Percentiles rank a stretch among this genome's conserved stretches.
phyloP scores from a whole-genome alignment of 2,888 invertebrate species.

The Platerodrilus igneus region DNA sequence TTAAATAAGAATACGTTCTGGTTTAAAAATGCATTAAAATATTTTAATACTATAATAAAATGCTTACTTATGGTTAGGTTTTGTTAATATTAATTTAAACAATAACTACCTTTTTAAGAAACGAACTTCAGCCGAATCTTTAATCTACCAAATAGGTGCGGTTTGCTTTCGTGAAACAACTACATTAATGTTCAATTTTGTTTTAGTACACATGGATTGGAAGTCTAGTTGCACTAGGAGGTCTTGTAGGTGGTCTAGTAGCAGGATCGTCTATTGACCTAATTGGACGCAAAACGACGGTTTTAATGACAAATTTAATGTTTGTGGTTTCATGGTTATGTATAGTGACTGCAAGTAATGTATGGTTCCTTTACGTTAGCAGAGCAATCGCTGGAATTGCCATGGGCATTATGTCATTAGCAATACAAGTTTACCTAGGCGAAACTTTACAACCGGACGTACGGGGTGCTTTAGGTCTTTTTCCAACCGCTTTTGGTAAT shows the following conservation, averaged over 20 bases:
- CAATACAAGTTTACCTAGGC: slow-evolving; percentile 87
- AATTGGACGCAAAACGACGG: slow-evolving; percentile 75
- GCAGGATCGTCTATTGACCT: slow-evolving; percentile 84
- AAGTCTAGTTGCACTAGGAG: slow-evolving; percentile 82
- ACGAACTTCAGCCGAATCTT: too few relatives aligned
- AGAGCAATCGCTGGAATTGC: slow-evolving; percentile 81
- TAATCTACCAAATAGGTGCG: too few relatives aligned
- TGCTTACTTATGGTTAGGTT: too few relatives aligned
- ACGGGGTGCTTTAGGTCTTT: slow-evolving; percentile 80
- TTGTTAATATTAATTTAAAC: too few relatives aligned
- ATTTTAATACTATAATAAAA: too few relatives aligned
- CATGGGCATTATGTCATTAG: slow-evolving; percentile 80
- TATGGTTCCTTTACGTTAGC: slow-evolving; percentile 74
- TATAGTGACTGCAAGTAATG: slow-evolving; percentile 70
- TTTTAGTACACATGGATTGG: slow-evolving; percentile 82
- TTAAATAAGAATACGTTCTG: too few relatives aligned
- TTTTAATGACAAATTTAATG: slow-evolving; percentile 70
- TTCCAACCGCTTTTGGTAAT: slow-evolving; percentile 86
- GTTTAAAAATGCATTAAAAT: too few relatives aligned
- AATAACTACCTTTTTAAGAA: too few relatives aligned
- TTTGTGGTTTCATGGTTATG: slow-evolving; percentile 79
- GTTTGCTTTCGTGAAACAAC: too few relatives aligned
- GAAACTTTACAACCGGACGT: slow-evolving; percentile 91
- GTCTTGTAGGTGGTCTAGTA: slow-evolving; percentile 73
- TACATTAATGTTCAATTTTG: too few relatives aligned